A percentile compares a stretch with the other conserved stretches of the same genome.
phyloP scores from a whole-genome alignment of 1,140 invertebrate genomes.

The Diprion similis region DNA sequence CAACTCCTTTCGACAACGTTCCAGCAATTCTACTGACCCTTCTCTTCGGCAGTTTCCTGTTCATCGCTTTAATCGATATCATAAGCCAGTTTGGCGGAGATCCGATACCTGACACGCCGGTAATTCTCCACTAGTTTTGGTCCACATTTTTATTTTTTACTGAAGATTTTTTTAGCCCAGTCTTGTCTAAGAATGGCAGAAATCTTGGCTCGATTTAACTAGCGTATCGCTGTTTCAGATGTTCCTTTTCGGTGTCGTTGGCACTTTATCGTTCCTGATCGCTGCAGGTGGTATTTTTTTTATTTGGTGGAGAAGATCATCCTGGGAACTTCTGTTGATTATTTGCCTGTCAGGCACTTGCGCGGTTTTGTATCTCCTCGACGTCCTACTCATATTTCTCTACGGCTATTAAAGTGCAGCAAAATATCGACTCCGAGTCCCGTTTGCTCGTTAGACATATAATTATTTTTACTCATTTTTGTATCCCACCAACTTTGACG shows the following conservation, averaged over 20 bases:
- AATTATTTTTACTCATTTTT: too few species aligned
- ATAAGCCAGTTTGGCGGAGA: constrained; percentile 44
- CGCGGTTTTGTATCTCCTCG: constrained; percentile 38
- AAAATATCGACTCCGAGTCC: too few species aligned
- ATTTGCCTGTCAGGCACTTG: constrained; percentile 25
- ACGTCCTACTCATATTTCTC: constrained; percentile 40
- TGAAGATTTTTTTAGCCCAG: not conserved
- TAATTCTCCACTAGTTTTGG: constrained; percentile 21
- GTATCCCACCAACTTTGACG: too few species aligned
- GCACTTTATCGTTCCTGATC: constrained; percentile 33
- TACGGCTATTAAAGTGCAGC: constrained; percentile 35
- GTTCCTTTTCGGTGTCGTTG: constrained; percentile 42
- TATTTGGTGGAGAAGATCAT: constrained; percentile 22
- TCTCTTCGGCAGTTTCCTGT: constrained; percentile 33
- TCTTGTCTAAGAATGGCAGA: constrained; percentile 8
- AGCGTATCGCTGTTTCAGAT: constrained; percentile 30
- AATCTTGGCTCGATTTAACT: not conserved
- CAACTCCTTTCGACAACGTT: constrained; percentile 28
- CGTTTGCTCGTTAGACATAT: too few species aligned
- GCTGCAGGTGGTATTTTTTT: constrained; percentile 30
- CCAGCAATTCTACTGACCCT: constrained; percentile 30
- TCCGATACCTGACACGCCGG: constrained; percentile 47
- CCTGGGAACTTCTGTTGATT: constrained; percentile 26
- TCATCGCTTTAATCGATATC: constrained; percentile 41
- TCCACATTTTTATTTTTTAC: constrained; percentile 16